Conservation (phyloP, 2,888 invertebrate genomes). For the Trichopria drosophilae region DNA sequence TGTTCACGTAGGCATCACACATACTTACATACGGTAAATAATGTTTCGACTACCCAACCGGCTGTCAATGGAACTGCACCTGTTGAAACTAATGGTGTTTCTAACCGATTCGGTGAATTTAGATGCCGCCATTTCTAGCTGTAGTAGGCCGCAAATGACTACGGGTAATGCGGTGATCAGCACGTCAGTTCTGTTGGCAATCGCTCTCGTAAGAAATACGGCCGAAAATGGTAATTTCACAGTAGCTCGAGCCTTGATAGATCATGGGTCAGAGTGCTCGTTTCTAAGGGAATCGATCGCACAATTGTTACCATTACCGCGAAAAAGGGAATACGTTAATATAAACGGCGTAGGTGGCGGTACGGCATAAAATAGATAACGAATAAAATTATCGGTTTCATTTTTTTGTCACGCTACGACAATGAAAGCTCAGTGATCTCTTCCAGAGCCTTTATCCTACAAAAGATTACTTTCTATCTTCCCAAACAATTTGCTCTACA, state of each 20-base stretch:
- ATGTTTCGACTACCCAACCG: too few species aligned
- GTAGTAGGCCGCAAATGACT: too few species aligned
- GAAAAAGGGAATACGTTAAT: slow-evolving; percentile 14
- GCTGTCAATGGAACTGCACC: too few species aligned
- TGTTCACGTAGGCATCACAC: too few species aligned
- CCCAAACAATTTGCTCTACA: too few species aligned
- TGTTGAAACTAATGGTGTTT: too few species aligned
- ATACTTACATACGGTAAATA: too few species aligned
- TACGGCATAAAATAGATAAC: not conserved
- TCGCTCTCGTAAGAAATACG: slow-evolving; percentile 22
- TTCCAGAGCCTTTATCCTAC: slow-evolving; percentile 9
- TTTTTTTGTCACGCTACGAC: too few species aligned
- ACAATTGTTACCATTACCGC: slow-evolving; percentile 22
- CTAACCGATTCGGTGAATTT: too few species aligned
- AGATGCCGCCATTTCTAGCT: too few species aligned
- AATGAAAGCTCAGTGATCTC: slow-evolving; percentile 1
- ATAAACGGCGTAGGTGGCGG: slow-evolving; percentile 24
- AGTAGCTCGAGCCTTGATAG: slow-evolving; percentile 27
- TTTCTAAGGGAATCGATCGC: slow-evolving; percentile 28
- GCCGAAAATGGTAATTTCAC: slow-evolving; percentile 12
- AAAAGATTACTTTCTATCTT: slow-evolving; percentile 16
- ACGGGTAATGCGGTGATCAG: too few species aligned
- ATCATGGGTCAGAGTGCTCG: slow-evolving; percentile 35
- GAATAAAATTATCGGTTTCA: too few species aligned
- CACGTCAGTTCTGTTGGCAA: slow-evolving; percentile 23